Conservation (phyloP, 2,113 vertebrate species). For the Desmodus rotundus region DNA sequence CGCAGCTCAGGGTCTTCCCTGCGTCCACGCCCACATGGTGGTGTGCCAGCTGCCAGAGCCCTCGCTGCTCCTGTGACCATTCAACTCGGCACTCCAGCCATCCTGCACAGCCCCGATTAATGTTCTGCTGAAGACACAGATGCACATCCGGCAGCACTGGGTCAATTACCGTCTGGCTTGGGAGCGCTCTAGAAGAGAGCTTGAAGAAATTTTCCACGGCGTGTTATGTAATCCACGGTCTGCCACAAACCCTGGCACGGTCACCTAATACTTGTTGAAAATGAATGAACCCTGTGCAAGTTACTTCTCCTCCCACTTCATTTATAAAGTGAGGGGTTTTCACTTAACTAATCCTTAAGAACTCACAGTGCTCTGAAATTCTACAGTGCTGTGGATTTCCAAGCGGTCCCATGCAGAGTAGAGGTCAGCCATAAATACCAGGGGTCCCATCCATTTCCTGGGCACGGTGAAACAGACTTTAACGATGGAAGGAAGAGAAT, state of each 20-base stretch:
- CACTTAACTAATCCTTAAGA: background rate
- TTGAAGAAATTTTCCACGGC: background rate
- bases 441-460: background rate
- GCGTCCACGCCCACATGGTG: accelerated
- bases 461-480: background rate
- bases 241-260: constrained; percentile 14
- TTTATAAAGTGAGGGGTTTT: background rate
- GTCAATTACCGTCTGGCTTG: background rate
- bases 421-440: background rate
- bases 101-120: no score
- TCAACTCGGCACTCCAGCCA: background rate
- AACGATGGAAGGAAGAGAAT: background rate
- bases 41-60: background rate
- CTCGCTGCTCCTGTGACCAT: background rate
- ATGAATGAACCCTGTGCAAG: constrained; percentile 20
- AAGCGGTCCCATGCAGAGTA: background rate
- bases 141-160: background rate
- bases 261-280: background rate
- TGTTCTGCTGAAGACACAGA: background rate
- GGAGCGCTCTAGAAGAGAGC: background rate
- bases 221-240: background rate
- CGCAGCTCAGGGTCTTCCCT: background rate
- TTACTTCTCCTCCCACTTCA: background rate
- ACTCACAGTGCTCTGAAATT: background rate
- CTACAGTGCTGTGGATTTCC: background rate